A percentile compares a stretch with the other conserved stretches of the same genome.
These are phyloP conservation scores for Torymus tubicola DNA, from an alignment of 2,888 invertebrate species.

Conservation along the genomic window DNA sequence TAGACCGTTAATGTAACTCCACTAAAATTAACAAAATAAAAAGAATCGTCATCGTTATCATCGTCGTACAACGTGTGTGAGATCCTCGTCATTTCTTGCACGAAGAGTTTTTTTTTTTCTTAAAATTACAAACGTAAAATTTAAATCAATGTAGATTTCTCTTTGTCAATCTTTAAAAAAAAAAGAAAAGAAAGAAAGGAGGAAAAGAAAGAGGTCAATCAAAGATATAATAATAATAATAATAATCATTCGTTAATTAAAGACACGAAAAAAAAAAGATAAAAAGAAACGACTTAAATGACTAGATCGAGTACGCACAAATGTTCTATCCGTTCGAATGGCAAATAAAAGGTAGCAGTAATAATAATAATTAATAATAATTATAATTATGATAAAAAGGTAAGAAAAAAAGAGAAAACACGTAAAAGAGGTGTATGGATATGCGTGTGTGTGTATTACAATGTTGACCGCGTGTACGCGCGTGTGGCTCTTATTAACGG, in stretches of 20 bases:
- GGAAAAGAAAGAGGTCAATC: conserved; percentile 44
- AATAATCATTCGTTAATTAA: conserved; percentile 49
- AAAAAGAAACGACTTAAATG: conserved; percentile 61
- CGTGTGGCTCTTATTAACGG: conserved; percentile 69
- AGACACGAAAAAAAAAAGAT: conserved; percentile 34
- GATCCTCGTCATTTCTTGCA: conserved; percentile 53
- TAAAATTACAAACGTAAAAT: conserved; percentile 50
- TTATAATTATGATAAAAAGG: conserved; percentile 35
- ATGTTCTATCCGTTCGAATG: conserved; percentile 58
- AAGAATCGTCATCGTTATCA: conserved; percentile 43
- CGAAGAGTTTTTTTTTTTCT: conserved; percentile 38
- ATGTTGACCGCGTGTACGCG: conserved; percentile 51
- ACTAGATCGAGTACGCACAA: conserved; percentile 66
- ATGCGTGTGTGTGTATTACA: conserved; percentile 29
- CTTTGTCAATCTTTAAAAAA: conserved; percentile 51
- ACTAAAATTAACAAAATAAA: conserved; percentile 60
- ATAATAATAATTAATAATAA: too few species aligned
- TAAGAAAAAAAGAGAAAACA: conserved; percentile 47
- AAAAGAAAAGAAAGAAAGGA: conserved; percentile 20
- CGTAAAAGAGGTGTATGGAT: conserved; percentile 26
- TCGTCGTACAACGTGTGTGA: conserved; percentile 49
- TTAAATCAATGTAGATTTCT: conserved; percentile 54
- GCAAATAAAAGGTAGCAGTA: conserved; percentile 52
- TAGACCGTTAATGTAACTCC: conserved; percentile 72
- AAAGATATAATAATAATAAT: conserved; percentile 38